phyloP scores from a whole-genome alignment of 2,888 invertebrate genomes.

The Epinotia demarniana region DNA sequence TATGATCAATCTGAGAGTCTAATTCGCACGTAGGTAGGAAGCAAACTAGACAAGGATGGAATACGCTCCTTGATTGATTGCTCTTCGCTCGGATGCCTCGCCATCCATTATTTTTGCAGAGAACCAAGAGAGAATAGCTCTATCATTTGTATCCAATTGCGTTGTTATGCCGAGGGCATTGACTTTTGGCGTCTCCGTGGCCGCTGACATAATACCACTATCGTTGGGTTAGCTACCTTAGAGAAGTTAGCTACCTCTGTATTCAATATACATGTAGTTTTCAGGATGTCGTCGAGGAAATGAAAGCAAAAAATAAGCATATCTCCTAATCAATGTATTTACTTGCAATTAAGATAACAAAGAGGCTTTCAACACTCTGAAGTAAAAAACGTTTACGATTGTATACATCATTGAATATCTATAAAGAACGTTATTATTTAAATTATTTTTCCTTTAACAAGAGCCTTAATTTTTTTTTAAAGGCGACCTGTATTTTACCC shows the following conservation, averaged over 20 bases:
- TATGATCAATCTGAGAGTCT: conserved; percentile 53
- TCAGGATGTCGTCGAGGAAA: background rate
- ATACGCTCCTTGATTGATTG: conserved; percentile 60
- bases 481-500: too few species aligned
- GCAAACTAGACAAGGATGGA: conserved; percentile 44
- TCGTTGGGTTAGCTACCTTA: background rate
- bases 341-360: too few species aligned
- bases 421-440: too few species aligned
- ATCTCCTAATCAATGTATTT: too few species aligned
- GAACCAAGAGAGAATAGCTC: conserved; percentile 55
- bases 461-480: too few species aligned
- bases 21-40: conserved; percentile 51
- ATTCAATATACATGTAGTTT: background rate
- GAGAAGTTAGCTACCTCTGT: background rate
- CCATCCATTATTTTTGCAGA: conserved; percentile 58
- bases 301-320: background rate
- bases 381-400: too few species aligned
- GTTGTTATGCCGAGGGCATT: conserved; percentile 50
- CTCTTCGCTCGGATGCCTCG: conserved; percentile 53
- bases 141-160: conserved; percentile 58
- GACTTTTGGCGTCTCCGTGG: conserved; percentile 46
- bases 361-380: too few species aligned
- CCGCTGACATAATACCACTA: conserved; percentile 38
- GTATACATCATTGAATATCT: too few species aligned
- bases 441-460: too few species aligned